Evolutionary conservation across 2,888 invertebrate species (phyloP).

Genomic region (Leptopilina syphax): DNA sequence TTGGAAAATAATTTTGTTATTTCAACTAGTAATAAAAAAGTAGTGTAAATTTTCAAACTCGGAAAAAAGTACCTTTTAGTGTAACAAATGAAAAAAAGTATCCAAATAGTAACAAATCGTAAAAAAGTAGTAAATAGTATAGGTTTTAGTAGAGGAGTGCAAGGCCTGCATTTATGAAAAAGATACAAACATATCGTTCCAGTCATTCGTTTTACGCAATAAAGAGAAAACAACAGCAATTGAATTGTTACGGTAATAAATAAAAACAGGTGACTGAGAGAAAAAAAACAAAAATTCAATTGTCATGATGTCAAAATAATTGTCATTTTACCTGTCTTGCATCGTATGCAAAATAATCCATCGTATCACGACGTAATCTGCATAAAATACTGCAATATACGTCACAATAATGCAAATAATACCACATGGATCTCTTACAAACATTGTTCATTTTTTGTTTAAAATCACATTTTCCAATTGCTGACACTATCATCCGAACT

Average conservation of each 20-base stretch:
- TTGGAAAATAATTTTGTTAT: too few relatives aligned
- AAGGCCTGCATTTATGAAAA: too few relatives aligned
- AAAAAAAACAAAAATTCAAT: background rate
- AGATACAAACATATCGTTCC: too few relatives aligned
- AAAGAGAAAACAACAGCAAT: too few relatives aligned
- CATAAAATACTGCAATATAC: slow-evolving; percentile 88
- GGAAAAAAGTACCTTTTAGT: too few relatives aligned
- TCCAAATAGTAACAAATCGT: too few relatives aligned
- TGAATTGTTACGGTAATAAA: background rate
- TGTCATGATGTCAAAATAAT: slow-evolving; percentile 40
- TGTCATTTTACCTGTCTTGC: slow-evolving; percentile 83
- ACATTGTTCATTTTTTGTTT: slow-evolving; percentile 77
- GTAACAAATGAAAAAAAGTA: too few relatives aligned
- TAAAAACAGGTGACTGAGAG: background rate
- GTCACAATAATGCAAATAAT: slow-evolving; percentile 89
- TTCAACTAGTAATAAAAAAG: too few relatives aligned
- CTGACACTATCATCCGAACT: background rate
- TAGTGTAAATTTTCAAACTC: too few relatives aligned
- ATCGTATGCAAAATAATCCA: slow-evolving; percentile 91
- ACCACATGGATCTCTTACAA: slow-evolving; percentile 90
- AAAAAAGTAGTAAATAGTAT: too few relatives aligned
- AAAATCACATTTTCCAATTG: slow-evolving; percentile 46
- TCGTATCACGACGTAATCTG: slow-evolving; percentile 90
- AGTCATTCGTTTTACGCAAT: too few relatives aligned
- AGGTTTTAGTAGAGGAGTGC: too few relatives aligned